Evolutionary conservation across 2,113 vertebrate genomes (phyloP), one percentile per base, ranked within the genome.

Genomic region (Amphilophus citrinellus): DNA sequence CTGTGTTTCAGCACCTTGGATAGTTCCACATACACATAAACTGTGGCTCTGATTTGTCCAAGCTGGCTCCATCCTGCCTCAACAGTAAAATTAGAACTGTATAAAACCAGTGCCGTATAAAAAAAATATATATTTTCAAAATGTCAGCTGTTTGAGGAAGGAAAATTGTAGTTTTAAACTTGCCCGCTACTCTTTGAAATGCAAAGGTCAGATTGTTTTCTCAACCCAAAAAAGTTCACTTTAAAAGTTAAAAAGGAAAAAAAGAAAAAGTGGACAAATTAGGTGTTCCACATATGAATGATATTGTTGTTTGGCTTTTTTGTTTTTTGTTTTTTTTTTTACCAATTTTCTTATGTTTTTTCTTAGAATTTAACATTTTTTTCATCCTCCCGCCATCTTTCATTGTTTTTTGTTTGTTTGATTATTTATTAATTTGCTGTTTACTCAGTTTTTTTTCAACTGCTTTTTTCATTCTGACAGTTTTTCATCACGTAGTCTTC

Each of bases 1-100:
- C 62, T 2, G 66, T 24, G 59, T 82, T 90, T 90, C 92, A 93
- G 93, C n/a, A 91, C 91, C 87, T 1, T 1, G 91, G 91, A 91
- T 84, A 94, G 93, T 73, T 83, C 80, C 75, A 30, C 62, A 11
- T 20, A 5, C 1, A 6, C 80, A 7, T 53, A 10, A 47, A 44
- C 62, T 32, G 39, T 30, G 39, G 77, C 84, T 87, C 60, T 35
- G 79, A 78, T 75, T 75, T 84, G 82, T 18, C 66, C 82, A 77
- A 59, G 30, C 50, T 58, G 27, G 39, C 82, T 66, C 53, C 61
- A 17, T 82, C 77, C 78, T 79, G 53, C 77, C 57, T 61, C 87
- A 35, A 0, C 68, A 30, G 35, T 35, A 53, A 84, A 60, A n/a
- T 76, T 27, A 44, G 35, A 62, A 57, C 83, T 71, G 53, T 58